phyloP scores from a whole-genome alignment of 2,888 invertebrate species.

The Campopleginae sp. region DNA sequence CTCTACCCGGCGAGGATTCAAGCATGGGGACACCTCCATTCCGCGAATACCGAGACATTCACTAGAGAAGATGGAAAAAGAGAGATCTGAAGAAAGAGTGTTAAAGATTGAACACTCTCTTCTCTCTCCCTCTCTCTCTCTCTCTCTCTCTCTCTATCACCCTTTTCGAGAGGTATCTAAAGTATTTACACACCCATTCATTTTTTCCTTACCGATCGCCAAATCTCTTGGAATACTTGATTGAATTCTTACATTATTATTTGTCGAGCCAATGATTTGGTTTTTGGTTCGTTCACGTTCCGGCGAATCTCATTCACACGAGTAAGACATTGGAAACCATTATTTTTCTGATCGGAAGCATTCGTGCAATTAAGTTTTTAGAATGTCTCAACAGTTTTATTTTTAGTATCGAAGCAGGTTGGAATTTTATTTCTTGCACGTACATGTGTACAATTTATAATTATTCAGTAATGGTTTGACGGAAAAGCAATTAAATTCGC shows the following conservation, averaged over 20 bases:
- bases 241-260: conserved; percentile 52
- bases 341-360: not conserved
- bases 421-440: not conserved
- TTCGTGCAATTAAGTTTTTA: not conserved
- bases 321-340: not conserved
- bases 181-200: conserved; percentile 44
- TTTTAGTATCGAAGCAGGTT: not conserved
- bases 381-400: not conserved
- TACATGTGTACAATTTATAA: not conserved
- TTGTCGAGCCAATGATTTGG: conserved; percentile 14
- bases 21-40: conserved; percentile 72
- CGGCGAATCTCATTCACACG: not conserved
- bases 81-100: conserved; percentile 51
- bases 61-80: conserved; percentile 48
- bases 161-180: conserved; percentile 31
- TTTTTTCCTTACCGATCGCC: conserved; percentile 26
- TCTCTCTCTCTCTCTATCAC: conserved; percentile 18
- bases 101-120: conserved; percentile 58
- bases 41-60: conserved; percentile 70
- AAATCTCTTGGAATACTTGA: conserved; percentile 20
- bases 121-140: conserved; percentile 5
- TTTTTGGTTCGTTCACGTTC: not conserved
- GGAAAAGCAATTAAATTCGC: too few relatives aligned
- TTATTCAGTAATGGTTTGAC: not conserved
- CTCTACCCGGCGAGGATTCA: conserved; percentile 69